These are phyloP conservation scores for Eustalomyia histrio DNA, from an alignment of 2,888 invertebrate genomes.

Conservation along the genomic window DNA sequence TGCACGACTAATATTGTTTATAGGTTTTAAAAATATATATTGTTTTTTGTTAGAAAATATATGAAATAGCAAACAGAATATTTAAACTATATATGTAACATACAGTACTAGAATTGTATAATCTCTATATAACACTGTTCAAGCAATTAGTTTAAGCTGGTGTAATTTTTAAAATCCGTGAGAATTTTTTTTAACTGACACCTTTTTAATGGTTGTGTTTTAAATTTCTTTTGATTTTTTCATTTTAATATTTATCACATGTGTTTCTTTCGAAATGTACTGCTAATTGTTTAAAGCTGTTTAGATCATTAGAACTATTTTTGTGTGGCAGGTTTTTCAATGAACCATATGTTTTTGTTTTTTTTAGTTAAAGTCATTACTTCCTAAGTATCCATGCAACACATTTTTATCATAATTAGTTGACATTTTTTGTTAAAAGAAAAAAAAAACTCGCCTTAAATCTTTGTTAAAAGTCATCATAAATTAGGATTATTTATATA, in stretches of 20 bases:
- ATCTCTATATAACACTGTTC: background rate
- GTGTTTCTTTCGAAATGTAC: constrained; percentile 17
- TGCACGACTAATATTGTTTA: constrained; percentile 48
- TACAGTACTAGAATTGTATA: background rate
- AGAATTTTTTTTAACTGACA: constrained; percentile 22
- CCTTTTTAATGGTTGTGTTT: background rate
- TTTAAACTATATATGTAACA: background rate
- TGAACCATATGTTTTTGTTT: constrained; percentile 39
- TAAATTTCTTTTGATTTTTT: background rate
- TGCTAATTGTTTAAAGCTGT: constrained; percentile 52
- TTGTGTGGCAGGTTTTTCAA: constrained; percentile 10
- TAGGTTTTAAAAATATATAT: background rate
- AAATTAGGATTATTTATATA: constrained; percentile 25
- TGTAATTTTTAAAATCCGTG: constrained; percentile 8
- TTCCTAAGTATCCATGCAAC: constrained; percentile 9
- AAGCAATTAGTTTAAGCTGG: constrained; percentile 5
- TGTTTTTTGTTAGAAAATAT: background rate
- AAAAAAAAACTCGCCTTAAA: background rate
- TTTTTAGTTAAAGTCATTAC: constrained; percentile 29
- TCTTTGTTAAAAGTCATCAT: constrained; percentile 28
- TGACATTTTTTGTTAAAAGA: constrained; percentile 13
- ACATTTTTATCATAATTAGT: constrained; percentile 15
- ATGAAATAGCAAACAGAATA: constrained; percentile 35
- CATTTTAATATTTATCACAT: constrained; percentile 31
- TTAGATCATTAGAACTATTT: constrained; percentile 31